Base-by-base conservation (phyloP, 1,140 invertebrate genomes). In the Megalopta genalis region DNA sequence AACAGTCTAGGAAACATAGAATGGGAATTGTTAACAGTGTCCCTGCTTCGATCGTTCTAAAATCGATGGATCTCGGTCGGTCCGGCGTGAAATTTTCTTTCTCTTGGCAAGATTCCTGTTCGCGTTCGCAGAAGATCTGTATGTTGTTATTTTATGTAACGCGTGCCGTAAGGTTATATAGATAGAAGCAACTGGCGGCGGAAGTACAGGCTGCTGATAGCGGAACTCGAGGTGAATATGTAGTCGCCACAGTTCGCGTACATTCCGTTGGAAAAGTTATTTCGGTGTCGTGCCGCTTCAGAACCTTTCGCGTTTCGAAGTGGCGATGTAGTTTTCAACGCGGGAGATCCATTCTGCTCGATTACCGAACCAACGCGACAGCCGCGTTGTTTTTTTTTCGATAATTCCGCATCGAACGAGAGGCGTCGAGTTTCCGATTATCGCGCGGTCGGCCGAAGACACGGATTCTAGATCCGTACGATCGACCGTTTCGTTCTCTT, bases 181-280 rank as follows among this genome's bases (percentile, higher is more conserved):
- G 60, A 70, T 81, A 83, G 78, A 82, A 70, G 46, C 74, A 65
- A 39, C 70, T 64, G 25, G 37, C 79, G 80, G 66, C 87, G 88
- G 88, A 89, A 89, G 88, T 88, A 84, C 79, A 79, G 85, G 46
- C 77, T 81, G 80, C 80, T 82, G 87, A 88, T 88, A 88, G 86
- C 80, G 84, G 84, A 87, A 89, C 85, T 81, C 87, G 74, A 76
- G 79, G 77, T 84, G 79, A 90, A 83, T 69, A 85, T 74, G 73
- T 74, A 80, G 74, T 74, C 64, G 57, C 59, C 59, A 25, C 74
- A n/a, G 68, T 64, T 68, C 16, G 23, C 21, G 83, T 86, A 86
- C 84, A 85, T 80, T 86, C 84, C 25, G 16, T 12, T 67, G 59
- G 62, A 49, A 73, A 85, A 85, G 83, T 85, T 85, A 69, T 71